Base-by-base conservation (phyloP, 1,140 invertebrate species). In the Triops longicaudatus region DNA sequence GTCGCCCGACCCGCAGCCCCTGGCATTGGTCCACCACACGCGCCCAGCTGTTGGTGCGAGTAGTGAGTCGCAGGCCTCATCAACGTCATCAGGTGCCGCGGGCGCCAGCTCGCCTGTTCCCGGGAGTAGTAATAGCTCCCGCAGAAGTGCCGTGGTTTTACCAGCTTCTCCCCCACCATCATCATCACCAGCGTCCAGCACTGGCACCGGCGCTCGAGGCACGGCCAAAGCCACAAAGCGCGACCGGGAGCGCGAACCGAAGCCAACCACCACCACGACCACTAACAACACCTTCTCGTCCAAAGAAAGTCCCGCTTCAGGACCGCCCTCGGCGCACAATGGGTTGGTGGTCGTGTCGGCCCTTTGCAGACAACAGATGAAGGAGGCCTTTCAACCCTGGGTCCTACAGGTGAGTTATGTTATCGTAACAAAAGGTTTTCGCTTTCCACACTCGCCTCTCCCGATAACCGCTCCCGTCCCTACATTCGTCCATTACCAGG, bases 311-410 rank as follows among this genome's bases (percentile, higher is more conserved):
- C 22, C 50, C n/a, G 50, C 50, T 63, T 63, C 50, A 14, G 50
- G 50, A 63, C 31, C 31, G 31, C 31, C 31, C 31, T 37, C 31
- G 31, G 31, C 31, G 31, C 50, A 63, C 50, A 63, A 63, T 63
- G 50, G 50, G 22, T 63, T 63, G 50, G 50, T 63, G 50, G 74
- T 44, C 41, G 74, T 44, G 41, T 42, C 22, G 74, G 43, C 74
- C 74, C 43, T 75, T 75, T 63, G 74, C 26, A 71, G 72, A 77
- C 76, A 80, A 63, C 78, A 75, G 31, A 77, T 84, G 83, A 84
- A 82, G 76, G 88, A 89, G 42, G 88, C 88, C 1, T 97, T 96
- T 84, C 93, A 96, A 81, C 91, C 91, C 0, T 97, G 94, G 95
- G 93, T 93, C 1, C 89, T 93, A 63, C 92, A 77, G 71, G 76